Conservation (phyloP, 2,888 invertebrate species). For the Drosophila kanekoi region DNA sequence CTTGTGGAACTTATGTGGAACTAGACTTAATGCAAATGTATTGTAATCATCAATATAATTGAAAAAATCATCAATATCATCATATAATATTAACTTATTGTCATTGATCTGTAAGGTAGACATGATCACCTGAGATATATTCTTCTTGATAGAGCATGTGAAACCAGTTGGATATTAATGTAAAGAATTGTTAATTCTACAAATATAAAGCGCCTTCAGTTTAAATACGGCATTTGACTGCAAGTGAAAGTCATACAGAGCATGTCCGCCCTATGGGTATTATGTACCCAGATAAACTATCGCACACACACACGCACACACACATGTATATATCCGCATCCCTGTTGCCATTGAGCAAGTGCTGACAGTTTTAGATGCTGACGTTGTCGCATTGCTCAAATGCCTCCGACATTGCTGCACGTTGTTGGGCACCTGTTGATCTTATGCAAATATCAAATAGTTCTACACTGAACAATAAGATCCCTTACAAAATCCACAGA, state of each 20-base stretch:
- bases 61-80: too few relatives aligned
- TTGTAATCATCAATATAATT: too few relatives aligned
- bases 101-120: neutral
- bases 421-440: slow-evolving; percentile 66
- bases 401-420: slow-evolving; percentile 23
- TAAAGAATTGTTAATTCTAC: neutral
- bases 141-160: neutral
- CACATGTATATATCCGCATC: neutral
- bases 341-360: slow-evolving; percentile 38
- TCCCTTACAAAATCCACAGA: slow-evolving; percentile 53
- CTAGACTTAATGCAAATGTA: too few relatives aligned
- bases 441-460: slow-evolving; percentile 70
- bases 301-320: neutral
- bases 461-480: slow-evolving; percentile 56
- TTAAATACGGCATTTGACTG: neutral
- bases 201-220: too few relatives aligned
- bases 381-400: slow-evolving; percentile 46
- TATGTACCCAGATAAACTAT: neutral
- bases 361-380: slow-evolving; percentile 42
- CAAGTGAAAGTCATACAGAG: neutral
- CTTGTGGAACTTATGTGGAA: neutral
- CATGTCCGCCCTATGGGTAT: neutral
- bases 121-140: neutral
- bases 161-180: neutral
- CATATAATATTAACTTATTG: too few relatives aligned